These are phyloP conservation scores for Ischnura elegans DNA, from an alignment of 2,888 invertebrate genomes.

Conservation along the genomic window DNA sequence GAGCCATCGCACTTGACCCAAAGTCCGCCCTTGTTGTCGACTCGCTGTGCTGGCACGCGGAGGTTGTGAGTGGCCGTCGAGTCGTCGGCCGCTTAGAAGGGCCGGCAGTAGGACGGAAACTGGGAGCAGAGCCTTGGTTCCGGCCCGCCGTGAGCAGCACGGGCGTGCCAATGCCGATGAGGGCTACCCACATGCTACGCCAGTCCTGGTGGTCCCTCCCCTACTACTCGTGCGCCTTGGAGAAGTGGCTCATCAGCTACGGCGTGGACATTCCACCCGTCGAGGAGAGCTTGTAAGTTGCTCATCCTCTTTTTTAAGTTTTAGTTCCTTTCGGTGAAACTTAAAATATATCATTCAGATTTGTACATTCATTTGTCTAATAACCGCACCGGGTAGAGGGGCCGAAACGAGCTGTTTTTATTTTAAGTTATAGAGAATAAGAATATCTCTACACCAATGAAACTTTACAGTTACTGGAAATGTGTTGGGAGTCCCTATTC, in stretches of 20 bases:
- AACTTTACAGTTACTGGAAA: too few species aligned
- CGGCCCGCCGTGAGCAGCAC: constrained; percentile 27
- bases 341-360: too few species aligned
- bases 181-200: constrained; percentile 72
- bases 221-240: constrained; percentile 90
- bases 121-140: constrained; percentile 61
- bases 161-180: not conserved
- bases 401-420: too few species aligned
- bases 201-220: constrained; percentile 94
- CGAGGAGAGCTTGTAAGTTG: not conserved
- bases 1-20: constrained; percentile 83
- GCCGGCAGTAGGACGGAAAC: constrained; percentile 73
- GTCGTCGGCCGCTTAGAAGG: not conserved
- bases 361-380: too few species aligned
- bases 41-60: constrained; percentile 81
- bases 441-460: too few species aligned
- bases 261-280: constrained; percentile 84
- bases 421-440: too few species aligned
- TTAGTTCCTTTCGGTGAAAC: too few species aligned
- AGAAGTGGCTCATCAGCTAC: constrained; percentile 92
- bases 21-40: constrained; percentile 81
- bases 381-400: too few species aligned
- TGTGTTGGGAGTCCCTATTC: too few species aligned
- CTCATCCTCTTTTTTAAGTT: too few species aligned
- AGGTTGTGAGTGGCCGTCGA: not conserved